Conservation (phyloP, 2,797 vertebrate genomes). For the Lacerta bilineata region DNA sequence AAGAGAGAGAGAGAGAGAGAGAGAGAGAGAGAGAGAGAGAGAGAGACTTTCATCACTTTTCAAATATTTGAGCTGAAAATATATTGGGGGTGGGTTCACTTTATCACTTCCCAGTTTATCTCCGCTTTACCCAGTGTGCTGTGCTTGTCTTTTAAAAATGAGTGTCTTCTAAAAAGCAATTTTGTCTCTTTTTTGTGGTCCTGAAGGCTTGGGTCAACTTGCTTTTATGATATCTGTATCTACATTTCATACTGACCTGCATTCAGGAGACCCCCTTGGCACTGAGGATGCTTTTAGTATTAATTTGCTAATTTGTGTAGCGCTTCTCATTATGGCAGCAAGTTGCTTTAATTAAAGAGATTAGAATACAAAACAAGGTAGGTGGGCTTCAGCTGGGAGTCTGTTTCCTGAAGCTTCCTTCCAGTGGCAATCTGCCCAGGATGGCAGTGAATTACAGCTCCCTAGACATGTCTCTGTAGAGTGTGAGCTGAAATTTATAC, state of each 20-base stretch:
- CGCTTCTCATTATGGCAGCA: constrained; percentile 35
- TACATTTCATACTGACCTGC: constrained; percentile 29
- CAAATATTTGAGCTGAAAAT: neutral
- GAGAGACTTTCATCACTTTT: neutral
- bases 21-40: neutral
- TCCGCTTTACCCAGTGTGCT: neutral
- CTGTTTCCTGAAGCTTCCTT: constrained; percentile 60
- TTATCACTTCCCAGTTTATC: neutral
- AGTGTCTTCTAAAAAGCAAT: neutral
- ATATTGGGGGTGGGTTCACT: neutral
- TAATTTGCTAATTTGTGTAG: constrained; percentile 49
- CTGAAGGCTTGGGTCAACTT: constrained; percentile 22
- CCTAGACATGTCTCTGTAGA: constrained; percentile 45
- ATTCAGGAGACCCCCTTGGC: constrained; percentile 28
- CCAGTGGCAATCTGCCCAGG: constrained; percentile 63
- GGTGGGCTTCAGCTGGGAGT: constrained; percentile 55
- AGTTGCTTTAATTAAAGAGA: constrained; percentile 58
- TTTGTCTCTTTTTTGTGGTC: neutral
- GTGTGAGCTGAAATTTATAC: constrained; percentile 62
- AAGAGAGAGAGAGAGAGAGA: no score
- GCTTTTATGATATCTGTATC: constrained; percentile 28
- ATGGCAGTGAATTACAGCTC: constrained; percentile 60
- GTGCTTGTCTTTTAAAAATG: constrained; percentile 18
- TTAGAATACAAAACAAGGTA: constrained; percentile 57
- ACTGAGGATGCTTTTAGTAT: constrained; percentile 53